Evolutionary conservation across 1,140 invertebrate genomes (phyloP).

Genomic region (Dermatophagoides farinae): DNA sequence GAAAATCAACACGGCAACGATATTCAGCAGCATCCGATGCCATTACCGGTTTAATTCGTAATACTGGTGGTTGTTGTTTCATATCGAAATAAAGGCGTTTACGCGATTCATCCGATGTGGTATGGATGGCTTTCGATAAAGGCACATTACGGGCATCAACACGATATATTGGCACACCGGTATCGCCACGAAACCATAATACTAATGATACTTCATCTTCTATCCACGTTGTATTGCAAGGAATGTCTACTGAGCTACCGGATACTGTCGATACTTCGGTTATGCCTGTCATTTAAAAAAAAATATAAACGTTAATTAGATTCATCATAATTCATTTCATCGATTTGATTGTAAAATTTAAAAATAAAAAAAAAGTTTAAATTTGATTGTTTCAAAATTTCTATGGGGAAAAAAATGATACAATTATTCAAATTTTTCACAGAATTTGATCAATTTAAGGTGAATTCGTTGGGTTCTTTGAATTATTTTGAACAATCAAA

Average conservation of each 20-base stretch:
- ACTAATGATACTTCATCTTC: conserved; percentile 54
- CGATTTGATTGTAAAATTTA: too few relatives aligned
- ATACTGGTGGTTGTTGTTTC: conserved; percentile 35
- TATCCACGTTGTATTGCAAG: conserved; percentile 47
- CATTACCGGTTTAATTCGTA: conserved; percentile 53
- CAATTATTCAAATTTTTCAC: too few relatives aligned
- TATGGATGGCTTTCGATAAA: conserved; percentile 5
- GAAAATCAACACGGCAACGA: conserved; percentile 70
- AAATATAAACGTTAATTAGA: background rate
- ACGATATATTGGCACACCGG: conserved; percentile 25
- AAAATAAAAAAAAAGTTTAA: background rate
- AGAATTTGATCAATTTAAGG: too few relatives aligned
- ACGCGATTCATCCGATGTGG: conserved; percentile 8
- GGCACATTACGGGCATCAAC: conserved; percentile 16
- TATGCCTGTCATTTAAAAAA: background rate
- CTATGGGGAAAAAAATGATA: background rate
- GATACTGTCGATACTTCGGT: conserved; percentile 34
- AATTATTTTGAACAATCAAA: too few relatives aligned
- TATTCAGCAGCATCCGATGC: conserved; percentile 60
- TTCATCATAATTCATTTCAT: too few relatives aligned
- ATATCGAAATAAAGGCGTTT: conserved; percentile 17
- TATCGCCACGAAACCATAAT: conserved; percentile 56
- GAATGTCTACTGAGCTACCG: conserved; percentile 47
- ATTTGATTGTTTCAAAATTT: background rate
- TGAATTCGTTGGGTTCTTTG: too few relatives aligned